A percentile compares a stretch with the other conserved stretches of the same genome.
These are phyloP conservation scores for Armadillidium nasatum DNA, from an alignment of 1,140 invertebrate species.

Conservation along the genomic window DNA sequence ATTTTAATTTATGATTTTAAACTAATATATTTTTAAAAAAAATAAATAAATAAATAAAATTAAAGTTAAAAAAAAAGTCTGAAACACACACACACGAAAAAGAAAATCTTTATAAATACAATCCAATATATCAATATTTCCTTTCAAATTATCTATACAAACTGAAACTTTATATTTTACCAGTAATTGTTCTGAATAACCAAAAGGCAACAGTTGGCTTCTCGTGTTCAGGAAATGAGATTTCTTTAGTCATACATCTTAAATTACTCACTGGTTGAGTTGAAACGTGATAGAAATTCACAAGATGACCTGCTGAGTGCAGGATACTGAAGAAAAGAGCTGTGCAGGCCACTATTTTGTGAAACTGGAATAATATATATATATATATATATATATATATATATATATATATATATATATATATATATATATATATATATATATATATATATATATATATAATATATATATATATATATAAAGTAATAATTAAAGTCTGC, in stretches of 20 bases:
- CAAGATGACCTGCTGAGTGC: constrained; percentile 91
- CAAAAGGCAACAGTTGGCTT: constrained; percentile 87
- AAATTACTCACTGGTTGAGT: constrained; percentile 93
- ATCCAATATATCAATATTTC: too few relatives aligned
- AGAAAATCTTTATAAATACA: too few relatives aligned
- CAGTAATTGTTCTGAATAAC: constrained; percentile 91
- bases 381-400: not conserved
- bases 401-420: too few relatives aligned
- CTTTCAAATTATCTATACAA: not conserved
- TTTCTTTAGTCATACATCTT: constrained; percentile 88
- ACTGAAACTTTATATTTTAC: constrained; percentile 53
- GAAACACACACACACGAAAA: too few relatives aligned
- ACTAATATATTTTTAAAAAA: too few relatives aligned
- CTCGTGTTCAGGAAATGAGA: constrained; percentile 86
- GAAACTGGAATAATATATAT: constrained; percentile 62
- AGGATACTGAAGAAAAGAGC: constrained; percentile 89
- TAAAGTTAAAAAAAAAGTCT: too few relatives aligned
- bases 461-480: too few relatives aligned
- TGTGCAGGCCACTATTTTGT: constrained; percentile 96
- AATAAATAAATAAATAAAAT: too few relatives aligned
- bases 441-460: too few relatives aligned
- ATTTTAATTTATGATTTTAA: too few relatives aligned
- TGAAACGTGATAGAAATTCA: constrained; percentile 98
- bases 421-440: too few relatives aligned
- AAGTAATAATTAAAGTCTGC: too few relatives aligned